Evolutionary conservation across 1,140 invertebrate genomes (phyloP).

Genomic region (Pseudomyrmex sp.): DNA sequence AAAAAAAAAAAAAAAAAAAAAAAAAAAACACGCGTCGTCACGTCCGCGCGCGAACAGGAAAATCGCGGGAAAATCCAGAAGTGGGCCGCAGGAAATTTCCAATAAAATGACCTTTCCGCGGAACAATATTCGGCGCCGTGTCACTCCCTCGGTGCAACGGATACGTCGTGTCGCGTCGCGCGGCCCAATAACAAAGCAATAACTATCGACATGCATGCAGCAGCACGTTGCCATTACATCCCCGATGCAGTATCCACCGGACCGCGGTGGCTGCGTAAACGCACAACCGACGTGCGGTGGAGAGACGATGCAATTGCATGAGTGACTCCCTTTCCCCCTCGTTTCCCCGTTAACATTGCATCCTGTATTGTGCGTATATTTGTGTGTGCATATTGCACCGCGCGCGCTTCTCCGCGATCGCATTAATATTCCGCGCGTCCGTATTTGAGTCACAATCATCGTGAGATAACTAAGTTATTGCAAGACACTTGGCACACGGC

Average conservation of each 20-base stretch:
- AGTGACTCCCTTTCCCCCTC: too few species aligned
- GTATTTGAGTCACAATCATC: slow-evolving; percentile 67
- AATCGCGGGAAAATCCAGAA: slow-evolving; percentile 65
- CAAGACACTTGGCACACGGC: slow-evolving; percentile 55
- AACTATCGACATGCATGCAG: slow-evolving; percentile 69
- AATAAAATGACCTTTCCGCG: slow-evolving; percentile 68
- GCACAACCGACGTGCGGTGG: slow-evolving; percentile 12
- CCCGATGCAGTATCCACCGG: slow-evolving; percentile 27
- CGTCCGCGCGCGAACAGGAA: slow-evolving; percentile 64
- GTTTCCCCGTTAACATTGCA: not conserved
- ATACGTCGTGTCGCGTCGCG: slow-evolving; percentile 42
- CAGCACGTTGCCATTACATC: slow-evolving; percentile 64
- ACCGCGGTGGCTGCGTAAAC: slow-evolving; percentile 56
- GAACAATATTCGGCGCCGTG: slow-evolving; percentile 62
- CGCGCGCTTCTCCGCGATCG: slow-evolving; percentile 43
- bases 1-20: not conserved
- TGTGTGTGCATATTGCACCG: slow-evolving; percentile 52
- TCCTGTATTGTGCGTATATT: slow-evolving; percentile 9
- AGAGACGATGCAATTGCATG: slow-evolving; percentile 63
- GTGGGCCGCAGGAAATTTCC: slow-evolving; percentile 72
- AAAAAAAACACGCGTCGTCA: slow-evolving; percentile 53
- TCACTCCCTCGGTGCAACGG: slow-evolving; percentile 5
- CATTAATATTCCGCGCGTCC: slow-evolving; percentile 59
- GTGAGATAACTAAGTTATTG: slow-evolving; percentile 62
- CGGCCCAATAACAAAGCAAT: slow-evolving; percentile 74